Base-by-base conservation (phyloP, 37 sponge, comb jelly and placozoan species). In the Cladorhizidae sp. region DNA sequence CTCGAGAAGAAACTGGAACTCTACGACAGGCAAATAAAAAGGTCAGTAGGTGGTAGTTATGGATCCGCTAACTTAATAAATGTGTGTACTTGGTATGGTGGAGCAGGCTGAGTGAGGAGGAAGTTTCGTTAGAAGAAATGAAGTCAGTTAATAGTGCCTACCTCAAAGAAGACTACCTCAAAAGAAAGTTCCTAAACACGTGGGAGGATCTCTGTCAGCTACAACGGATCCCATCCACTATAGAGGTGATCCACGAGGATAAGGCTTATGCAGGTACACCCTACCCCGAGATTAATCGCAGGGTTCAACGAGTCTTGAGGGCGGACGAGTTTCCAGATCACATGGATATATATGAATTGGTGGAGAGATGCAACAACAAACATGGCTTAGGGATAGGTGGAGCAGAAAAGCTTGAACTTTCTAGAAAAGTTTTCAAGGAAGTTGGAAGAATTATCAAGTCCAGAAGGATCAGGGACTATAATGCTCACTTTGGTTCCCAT, bases 91-190 rank as follows among this genome's bases (percentile, higher is more conserved):
- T 23, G 8, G 20, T 51, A 1, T 35, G 6, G 45, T 43, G 32
- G 12, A 2, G 26, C 40, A 70, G 85, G 50, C 35, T 81, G 37
- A 81, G 70, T 26, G 94, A 93, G 55, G 70, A 65, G 0, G 91
- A 89, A 20, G 42, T 93, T 21, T 40, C 52, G 5, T 37, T 93
- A 64, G 91, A 93, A 29, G 94, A 93, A 20, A 89, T 93, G 94
- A 64, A 82, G 29, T 63, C 76, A 23, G 87, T 76, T 12, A 55
- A 57, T 25, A 85, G 85, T 52, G 78, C 91, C 26, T 93, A 93
- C 70, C 51, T 93, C 35, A 83, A 76, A 56, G 86, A 81, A 33
- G 91, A 93, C 72, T 37, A 69, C 23, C 62, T 90, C 37, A 89
- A 89, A 72, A 81, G 82, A 28, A 82, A 86, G 28, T 87, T 89